Percentiles rank a stretch among this genome's conserved stretches.
phyloP scores from a whole-genome alignment of 2,888 invertebrate genomes.

The Dryocosmus kuriphilus region DNA sequence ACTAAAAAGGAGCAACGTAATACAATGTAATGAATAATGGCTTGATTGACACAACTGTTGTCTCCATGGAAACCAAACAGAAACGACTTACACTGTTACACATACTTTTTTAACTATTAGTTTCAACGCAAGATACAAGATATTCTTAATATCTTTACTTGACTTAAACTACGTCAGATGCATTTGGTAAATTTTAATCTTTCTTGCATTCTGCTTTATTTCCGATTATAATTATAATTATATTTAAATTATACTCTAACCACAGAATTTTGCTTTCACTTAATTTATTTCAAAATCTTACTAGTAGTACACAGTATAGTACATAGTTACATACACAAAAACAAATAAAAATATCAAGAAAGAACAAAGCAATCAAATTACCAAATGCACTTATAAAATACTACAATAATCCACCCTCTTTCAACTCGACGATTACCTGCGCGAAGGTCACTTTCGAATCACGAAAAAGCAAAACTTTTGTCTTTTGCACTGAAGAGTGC shows the following conservation, averaged over 20 bases:
- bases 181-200: slow-evolving; percentile 33
- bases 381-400: slow-evolving; percentile 38
- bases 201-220: neutral
- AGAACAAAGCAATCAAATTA: slow-evolving; percentile 12
- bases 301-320: neutral
- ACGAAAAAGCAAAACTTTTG: slow-evolving; percentile 33
- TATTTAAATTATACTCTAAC: neutral
- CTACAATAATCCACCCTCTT: slow-evolving; percentile 26
- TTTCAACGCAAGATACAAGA: slow-evolving; percentile 15
- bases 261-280: neutral
- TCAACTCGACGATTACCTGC: slow-evolving; percentile 30
- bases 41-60: slow-evolving; percentile 28
- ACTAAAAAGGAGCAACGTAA: slow-evolving; percentile 17
- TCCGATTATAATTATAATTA: neutral
- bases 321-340: too few species aligned
- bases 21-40: slow-evolving; percentile 8
- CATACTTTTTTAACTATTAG: slow-evolving; percentile 30
- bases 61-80: slow-evolving; percentile 34
- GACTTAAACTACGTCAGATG: slow-evolving; percentile 27
- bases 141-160: slow-evolving; percentile 36
- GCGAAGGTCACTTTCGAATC: slow-evolving; percentile 41
- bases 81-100: slow-evolving; percentile 31
- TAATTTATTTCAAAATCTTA: neutral
- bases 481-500: slow-evolving; percentile 18
- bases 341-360: neutral